phyloP scores from a whole-genome alignment of 2,113 vertebrate species.

The Orientallactaga bullata region DNA sequence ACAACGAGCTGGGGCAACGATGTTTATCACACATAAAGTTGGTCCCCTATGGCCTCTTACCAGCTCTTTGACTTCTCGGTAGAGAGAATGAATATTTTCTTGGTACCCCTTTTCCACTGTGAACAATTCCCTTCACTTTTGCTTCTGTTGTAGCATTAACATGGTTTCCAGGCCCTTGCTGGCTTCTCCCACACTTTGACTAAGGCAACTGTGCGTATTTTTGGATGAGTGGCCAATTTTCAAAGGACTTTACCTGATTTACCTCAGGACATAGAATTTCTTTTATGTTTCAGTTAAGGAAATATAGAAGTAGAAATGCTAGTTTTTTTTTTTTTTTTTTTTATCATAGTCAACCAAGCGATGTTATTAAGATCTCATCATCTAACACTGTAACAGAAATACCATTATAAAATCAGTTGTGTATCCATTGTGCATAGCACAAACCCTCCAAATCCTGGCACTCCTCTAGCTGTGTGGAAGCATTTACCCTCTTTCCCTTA shows the following conservation, averaged over 20 bases:
- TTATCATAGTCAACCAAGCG: not conserved
- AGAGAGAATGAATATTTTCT: not conserved
- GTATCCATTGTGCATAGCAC: not conserved
- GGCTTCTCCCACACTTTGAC: not conserved
- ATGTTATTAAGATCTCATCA: too few relatives aligned
- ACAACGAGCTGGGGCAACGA: not conserved
- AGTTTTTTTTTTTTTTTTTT: slow-evolving; percentile 10
- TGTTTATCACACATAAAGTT: not conserved
- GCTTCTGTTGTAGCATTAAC: not conserved
- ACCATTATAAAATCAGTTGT: not conserved
- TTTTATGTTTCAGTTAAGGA: not conserved
- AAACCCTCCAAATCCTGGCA: not conserved
- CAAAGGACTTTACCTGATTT: not conserved
- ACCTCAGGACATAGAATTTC: not conserved
- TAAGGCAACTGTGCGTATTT: not conserved
- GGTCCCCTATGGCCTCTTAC: not conserved
- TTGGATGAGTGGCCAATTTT: not conserved
- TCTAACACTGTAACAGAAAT: not conserved
- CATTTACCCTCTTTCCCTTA: not conserved
- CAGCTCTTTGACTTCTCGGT: not conserved
- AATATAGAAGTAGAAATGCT: not conserved
- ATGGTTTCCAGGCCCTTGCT: not conserved
- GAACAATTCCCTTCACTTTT: not conserved
- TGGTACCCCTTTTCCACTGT: not conserved
- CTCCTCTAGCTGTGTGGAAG: not conserved